Conservation (phyloP, 1,140 invertebrate genomes). For the Cydia fagiglandana region DNA sequence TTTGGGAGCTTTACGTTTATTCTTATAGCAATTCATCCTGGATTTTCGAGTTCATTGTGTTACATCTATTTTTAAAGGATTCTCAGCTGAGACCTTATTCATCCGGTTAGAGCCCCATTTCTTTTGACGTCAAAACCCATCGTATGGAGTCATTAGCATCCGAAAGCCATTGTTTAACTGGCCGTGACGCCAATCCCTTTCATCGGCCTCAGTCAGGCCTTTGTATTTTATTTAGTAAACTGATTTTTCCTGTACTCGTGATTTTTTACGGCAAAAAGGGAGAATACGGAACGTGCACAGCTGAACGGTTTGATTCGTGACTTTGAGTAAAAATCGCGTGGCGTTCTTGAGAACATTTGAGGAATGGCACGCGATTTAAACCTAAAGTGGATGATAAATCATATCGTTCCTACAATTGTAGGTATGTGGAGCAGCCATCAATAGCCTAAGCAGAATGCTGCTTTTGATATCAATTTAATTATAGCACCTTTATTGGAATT, state of each 20-base stretch:
- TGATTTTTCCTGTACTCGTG: slow-evolving; percentile 25
- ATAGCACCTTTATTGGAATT: neutral
- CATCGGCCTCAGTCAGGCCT: slow-evolving; percentile 36
- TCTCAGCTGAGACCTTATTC: slow-evolving; percentile 12
- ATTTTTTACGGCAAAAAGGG: slow-evolving; percentile 16
- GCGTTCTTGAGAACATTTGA: slow-evolving; percentile 10
- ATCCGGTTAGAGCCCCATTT: slow-evolving; percentile 31
- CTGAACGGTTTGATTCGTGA: slow-evolving; percentile 3
- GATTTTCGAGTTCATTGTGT: neutral
- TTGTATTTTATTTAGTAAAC: slow-evolving; percentile 41
- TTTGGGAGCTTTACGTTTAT: no score
- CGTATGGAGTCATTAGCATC: slow-evolving; percentile 41
- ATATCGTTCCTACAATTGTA: neutral
- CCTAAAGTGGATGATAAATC: slow-evolving; percentile 18
- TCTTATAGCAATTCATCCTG: no score
- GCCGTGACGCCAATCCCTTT: slow-evolving; percentile 38
- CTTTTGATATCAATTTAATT: no score
- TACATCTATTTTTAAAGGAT: neutral
- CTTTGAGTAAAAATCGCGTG: slow-evolving; percentile 10
- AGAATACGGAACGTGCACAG: neutral
- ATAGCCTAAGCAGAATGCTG: neutral
- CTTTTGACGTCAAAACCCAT: slow-evolving; percentile 36
- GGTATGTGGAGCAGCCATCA: neutral
- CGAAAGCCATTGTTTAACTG: slow-evolving; percentile 44
- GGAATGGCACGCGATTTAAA: slow-evolving; percentile 15